Base-by-base conservation (phyloP, 2,888 invertebrate genomes). In the Aspidiotus destructor region DNA sequence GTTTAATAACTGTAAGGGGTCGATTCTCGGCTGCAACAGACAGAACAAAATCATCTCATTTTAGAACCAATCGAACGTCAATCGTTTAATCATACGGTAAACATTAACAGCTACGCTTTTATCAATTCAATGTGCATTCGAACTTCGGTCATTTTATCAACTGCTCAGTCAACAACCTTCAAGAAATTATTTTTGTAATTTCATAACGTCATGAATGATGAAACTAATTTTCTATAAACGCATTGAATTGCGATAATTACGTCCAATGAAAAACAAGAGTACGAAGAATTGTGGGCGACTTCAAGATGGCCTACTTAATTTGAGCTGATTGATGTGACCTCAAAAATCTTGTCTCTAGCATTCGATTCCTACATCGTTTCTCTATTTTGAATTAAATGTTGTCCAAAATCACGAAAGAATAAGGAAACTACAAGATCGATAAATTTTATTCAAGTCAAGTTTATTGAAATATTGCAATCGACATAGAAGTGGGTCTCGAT, bases 1-100 rank as follows among this genome's bases (percentile, higher is more conserved):
- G 78, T 87, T 89, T 72, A 96, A 81, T 74, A 96, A 81, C 77
- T 93, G 89, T 73, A 88, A 81, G 65, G 94, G 94, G 79, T 93
- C 92, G 76, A 94, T 93, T 62, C 94, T 89, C 70, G 94, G 93
- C 95, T 95, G 84, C 71, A 85, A 80, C 71, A 78, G 76, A 77
- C 72, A 74, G 75, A 73, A 70, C 13, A 63, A 3, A 10, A 57
- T n/a, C 57, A 16, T 57, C 10, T 57, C 3, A 15, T 57, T 57
- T 57, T 7, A 10, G 16, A 28, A 5, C 28, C 5, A 28, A 28
- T 28, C 28, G 28, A 28, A 28, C 28, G 28, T 5, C 5, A 5
- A 28, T 28, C 1, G 28, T 28, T 57, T 3, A 11, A 57, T 7
- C 1, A n/a, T 16, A 13, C 6, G 48, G 2, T 3, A 48, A 3